Evolutionary conservation across 2,797 vertebrate species (phyloP).

Genomic region (Liparis tanakae): DNA sequence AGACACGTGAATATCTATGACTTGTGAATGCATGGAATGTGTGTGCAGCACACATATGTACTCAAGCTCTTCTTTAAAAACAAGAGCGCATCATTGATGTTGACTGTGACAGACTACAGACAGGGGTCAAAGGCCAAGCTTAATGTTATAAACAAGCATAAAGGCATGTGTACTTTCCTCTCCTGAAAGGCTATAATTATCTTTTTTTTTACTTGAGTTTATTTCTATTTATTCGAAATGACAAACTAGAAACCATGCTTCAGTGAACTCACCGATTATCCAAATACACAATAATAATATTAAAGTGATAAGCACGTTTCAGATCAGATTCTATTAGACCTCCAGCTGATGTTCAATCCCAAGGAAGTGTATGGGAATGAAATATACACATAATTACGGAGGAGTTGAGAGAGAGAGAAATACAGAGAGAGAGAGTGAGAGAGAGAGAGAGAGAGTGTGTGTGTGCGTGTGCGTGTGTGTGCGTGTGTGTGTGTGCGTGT

Average conservation of each 20-base stretch:
- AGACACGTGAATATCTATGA: background rate
- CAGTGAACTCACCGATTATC: conserved; percentile 41
- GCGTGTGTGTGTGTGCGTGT: conserved; percentile 41
- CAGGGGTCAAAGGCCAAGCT: conserved; percentile 38
- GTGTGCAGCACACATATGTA: background rate
- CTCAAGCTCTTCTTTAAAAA: background rate
- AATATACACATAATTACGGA: conserved; percentile 44
- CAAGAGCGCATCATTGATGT: background rate
- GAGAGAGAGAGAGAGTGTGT: no score
- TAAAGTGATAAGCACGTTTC: conserved; percentile 17
- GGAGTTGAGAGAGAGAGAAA: conserved; percentile 41
- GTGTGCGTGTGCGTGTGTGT: conserved; percentile 18
- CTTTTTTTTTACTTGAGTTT: background rate
- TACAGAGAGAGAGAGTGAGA: no score
- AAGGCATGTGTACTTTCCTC: background rate
- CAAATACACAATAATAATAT: conserved; percentile 6
- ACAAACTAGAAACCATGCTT: background rate
- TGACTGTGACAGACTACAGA: background rate
- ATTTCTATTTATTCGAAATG: background rate
- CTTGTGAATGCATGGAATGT: background rate
- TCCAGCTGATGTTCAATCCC: conserved; percentile 35
- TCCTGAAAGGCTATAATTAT: background rate
- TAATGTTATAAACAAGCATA: background rate
- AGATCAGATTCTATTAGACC: conserved; percentile 30
- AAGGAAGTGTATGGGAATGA: conserved; percentile 17